Base-by-base conservation (phyloP, 1,140 invertebrate genomes). In the Zaprionus inermis region DNA sequence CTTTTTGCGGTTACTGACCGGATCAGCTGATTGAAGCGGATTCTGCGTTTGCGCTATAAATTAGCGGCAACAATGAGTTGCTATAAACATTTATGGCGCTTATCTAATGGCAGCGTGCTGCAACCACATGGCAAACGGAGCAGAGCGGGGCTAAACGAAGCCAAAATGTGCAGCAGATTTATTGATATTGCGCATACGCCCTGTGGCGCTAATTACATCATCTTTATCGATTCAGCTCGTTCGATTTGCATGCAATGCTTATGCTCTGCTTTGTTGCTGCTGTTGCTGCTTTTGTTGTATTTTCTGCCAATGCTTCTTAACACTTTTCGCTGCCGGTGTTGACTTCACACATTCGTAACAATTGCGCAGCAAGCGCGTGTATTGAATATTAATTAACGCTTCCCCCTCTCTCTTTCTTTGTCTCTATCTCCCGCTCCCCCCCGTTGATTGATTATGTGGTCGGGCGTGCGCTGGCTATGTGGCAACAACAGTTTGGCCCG, bases 271-370 rank as follows among this genome's bases (percentile, higher is more conserved):
- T 54, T 58, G 65, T 63, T 76, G 58, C 49, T 60, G 56, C 22
- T 44, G 36, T 51, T 63, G 38, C n/a, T 57, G 57, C 52, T 65
- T 55, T 30, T 58, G 20, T 24, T 51, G 60, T 20, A 44, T 38
- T 52, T 77, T 41, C 58, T 72, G 56, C 41, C 56, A 64, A 36
- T 24, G 63, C 81, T 84, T 84, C 81, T 85, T 78, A 78, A 61
- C 77, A 84, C 73, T 59, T 76, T 71, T 72, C 49, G 76, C 65
- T 76, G 63, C 68, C 57, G 65, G 72, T 70, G 65, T 76, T 64
- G 84, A 84, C 77, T 88, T 88, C 76, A 80, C 83, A 88, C 84
- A 84, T 83, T 75, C 83, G 77, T 88, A 88, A 88, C 83, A 88
- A 88, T 88, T 88, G 83, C 83, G 83, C 84, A 88, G 80, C 76